Percentiles rank a stretch among this genome's conserved stretches.
phyloP scores from a whole-genome alignment of 2,113 vertebrate genomes.

The Beaufortia kweichowensis region DNA sequence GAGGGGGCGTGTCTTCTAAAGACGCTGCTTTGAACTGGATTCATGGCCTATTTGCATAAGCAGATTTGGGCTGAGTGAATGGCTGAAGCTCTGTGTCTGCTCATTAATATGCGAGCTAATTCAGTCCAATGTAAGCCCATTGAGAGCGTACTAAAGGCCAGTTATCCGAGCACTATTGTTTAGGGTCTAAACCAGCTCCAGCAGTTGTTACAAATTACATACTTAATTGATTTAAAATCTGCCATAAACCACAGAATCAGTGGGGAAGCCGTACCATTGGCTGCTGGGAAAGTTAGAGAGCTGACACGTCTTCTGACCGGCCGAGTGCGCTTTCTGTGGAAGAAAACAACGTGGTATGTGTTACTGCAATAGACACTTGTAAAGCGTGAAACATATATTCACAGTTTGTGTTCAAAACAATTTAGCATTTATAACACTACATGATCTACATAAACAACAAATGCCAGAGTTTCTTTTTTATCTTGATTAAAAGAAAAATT shows the following conservation, averaged over 20 bases:
- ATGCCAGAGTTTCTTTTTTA: neutral
- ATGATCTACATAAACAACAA: neutral
- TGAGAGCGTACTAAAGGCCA: conserved; percentile 98
- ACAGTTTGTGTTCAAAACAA: neutral
- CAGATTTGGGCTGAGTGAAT: conserved; percentile 97
- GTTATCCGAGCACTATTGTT: conserved; percentile 97
- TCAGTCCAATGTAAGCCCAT: conserved; percentile 99
- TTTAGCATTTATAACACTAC: too few species aligned
- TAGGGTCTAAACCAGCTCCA: conserved; percentile 88
- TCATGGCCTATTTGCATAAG: conserved; percentile 99
- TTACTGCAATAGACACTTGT: conserved; percentile 42
- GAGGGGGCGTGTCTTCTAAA: conserved; percentile 81
- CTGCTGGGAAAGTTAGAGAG: conserved; percentile 51
- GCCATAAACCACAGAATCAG: conserved; percentile 76
- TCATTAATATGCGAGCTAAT: conserved; percentile 99
- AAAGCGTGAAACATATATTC: conserved; percentile 39
- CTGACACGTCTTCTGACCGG: conserved; percentile 19
- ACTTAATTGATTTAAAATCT: conserved; percentile 86
- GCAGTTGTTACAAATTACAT: conserved; percentile 99
- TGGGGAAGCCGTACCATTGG: conserved; percentile 61
- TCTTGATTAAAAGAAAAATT: neutral
- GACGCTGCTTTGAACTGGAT: conserved; percentile 96
- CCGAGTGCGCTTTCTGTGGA: conserved; percentile 30
- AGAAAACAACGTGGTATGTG: conserved; percentile 47
- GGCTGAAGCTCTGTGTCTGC: conserved; percentile 86